Evolutionary conservation across 2,113 vertebrate species (phyloP), one percentile per base, ranked within the genome.

Genomic region (Petaurus breviceps): DNA sequence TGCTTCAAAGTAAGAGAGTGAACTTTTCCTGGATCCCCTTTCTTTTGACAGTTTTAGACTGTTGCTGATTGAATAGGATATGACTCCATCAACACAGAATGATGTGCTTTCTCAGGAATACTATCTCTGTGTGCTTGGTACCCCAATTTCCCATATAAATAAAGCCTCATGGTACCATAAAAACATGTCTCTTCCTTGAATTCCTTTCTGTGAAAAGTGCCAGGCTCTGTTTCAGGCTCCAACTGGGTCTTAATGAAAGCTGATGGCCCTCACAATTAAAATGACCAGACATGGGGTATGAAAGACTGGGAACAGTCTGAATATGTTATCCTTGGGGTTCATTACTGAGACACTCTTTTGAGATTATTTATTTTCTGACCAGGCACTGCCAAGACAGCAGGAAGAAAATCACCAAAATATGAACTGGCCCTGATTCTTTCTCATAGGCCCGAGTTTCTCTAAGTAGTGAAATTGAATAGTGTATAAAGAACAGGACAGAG

Each of bases 401-500:
- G 92, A 92, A 93, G 95, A 54, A 95, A 95, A 95, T 31, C 46
- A 91, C 47, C 51, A 89, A 43, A 77, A 37, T 46, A 55, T 26
- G 94, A 51, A 25, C 94, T 92, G 90, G 46, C 8, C 54, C 89
- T 96, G 94, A 55, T 98, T 96, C 95, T 43, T 54, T 97, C 89
- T 94, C 93, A 90, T 68, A 96, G 93, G 57, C 84, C 97, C 90
- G 93, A 94, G 50, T 25, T 52, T 89, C 95, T 97, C 94, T 92
- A 49, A 93, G 94, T 51, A 47, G 43, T 93, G 94, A 98, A 96
- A 96, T 10, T 0, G 11, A 97, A 95, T 77, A 92, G 92, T 7
- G 1, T 96, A 94, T 68, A 95, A 97, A 97, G 95, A 97, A 93
- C 52, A 90, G 90, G 94, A 96, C 95, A 50, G 68, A 93, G 95